These are phyloP conservation scores for Emydura subglobosa DNA, from an alignment of 2,113 vertebrate species.

Conservation along the genomic window DNA sequence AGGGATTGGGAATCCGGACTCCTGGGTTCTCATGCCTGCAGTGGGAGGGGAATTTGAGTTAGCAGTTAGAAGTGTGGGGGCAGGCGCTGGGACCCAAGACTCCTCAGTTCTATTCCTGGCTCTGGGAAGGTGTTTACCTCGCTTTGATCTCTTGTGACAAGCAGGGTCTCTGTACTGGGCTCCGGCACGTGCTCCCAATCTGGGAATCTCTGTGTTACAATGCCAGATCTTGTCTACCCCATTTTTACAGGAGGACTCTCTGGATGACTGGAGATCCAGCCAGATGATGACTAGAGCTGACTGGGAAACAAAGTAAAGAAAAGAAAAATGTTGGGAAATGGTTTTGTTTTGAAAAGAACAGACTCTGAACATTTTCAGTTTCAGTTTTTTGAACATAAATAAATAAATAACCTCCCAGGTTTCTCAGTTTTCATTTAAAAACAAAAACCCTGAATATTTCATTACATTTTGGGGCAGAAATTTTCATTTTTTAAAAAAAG, in stretches of 20 bases:
- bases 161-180: background rate
- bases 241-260: background rate
- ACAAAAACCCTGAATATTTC: too few species aligned
- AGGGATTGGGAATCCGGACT: fast-evolving
- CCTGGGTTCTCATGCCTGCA: background rate
- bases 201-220: background rate
- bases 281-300: background rate
- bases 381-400: background rate
- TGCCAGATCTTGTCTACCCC: background rate
- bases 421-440: too few species aligned
- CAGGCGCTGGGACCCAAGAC: background rate
- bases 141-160: background rate
- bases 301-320: background rate
- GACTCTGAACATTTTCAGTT: background rate
- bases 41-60: fast-evolving
- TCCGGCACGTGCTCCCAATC: background rate
- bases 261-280: background rate
- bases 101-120: background rate
- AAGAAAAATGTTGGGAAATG: background rate
- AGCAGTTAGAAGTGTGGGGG: background rate
- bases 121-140: background rate
- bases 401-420: too few species aligned
- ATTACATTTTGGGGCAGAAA: too few species aligned
- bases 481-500: background rate
- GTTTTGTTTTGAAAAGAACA: background rate